Evolutionary conservation across 2,113 vertebrate species (phyloP), one percentile per base, ranked within the genome.

Genomic region (Protomyctophum bolini): DNA sequence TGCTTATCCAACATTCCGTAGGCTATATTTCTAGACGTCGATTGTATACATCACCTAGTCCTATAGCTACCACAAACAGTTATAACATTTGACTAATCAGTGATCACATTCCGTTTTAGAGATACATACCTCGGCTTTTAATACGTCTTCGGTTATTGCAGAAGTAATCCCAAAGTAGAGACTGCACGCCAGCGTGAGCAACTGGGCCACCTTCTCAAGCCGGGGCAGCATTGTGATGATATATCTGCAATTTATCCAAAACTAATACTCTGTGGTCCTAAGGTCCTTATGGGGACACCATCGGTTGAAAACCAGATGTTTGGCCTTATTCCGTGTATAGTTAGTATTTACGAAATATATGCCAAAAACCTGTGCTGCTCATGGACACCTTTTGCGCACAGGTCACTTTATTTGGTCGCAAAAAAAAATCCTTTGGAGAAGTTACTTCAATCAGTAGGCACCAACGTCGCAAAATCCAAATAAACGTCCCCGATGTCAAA

Each of bases 91-190:
- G 5, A 41, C 33, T 41, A 21, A 41, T 41, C 5, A 41, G 33
- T 8, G 46, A 2, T 11, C 14, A 46, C 9, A 7, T 12, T 0
- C 0, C 10, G 0, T 0, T 47, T 67, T 59, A 57, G n/a, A 7
- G 8, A 51, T 15, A 69, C 90, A 90, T 73, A 93, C 93, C 91
- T 94, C 91, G 1, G 93, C 82, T 89, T 86, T 73, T 11, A 93
- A 68, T 28, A 91, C 81, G 63, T 89, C 75, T 50, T 91, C 91
- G 33, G 33, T 41, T 57, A 82, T 61, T 67, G 85, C 82, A n/a
- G 87, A 90, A 76, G 75, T 80, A 11, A 83, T 77, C 14, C 83
- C 81, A 12, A 73, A 82, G 82, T 76, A 84, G 55, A 92, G 79
- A 50, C 66, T 78, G 55, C 81, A 90, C 65, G 78, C 72, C 82